phyloP scores from a whole-genome alignment of 2,888 invertebrate species.

The Polylopha cassiicola region DNA sequence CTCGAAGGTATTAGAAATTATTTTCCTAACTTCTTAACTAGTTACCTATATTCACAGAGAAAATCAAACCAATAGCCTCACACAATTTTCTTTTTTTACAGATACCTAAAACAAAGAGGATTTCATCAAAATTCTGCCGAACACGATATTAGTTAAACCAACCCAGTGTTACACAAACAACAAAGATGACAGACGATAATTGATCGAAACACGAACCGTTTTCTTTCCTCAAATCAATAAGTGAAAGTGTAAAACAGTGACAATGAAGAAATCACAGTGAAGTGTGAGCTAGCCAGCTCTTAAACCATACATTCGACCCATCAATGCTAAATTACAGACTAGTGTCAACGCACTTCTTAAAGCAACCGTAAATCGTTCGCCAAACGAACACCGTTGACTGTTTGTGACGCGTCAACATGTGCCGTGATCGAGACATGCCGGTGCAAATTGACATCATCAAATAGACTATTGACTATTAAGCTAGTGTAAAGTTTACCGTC shows the following conservation, averaged over 20 bases:
- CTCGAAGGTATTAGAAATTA: too few species aligned
- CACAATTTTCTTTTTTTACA: slow-evolving; percentile 39
- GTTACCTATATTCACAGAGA: slow-evolving; percentile 22
- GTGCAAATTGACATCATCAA: slow-evolving; percentile 66
- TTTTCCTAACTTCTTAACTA: too few species aligned
- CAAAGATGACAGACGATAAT: slow-evolving; percentile 63
- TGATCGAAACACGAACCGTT: slow-evolving; percentile 33
- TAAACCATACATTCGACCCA: slow-evolving; percentile 50
- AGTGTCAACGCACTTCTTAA: slow-evolving; percentile 94
- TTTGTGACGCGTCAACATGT: slow-evolving; percentile 77
- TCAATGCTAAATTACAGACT: slow-evolving; percentile 94
- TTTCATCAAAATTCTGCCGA: slow-evolving; percentile 17
- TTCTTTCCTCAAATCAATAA: slow-evolving; percentile 16
- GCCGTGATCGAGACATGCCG: slow-evolving; percentile 86
- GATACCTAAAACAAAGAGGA: slow-evolving; percentile 27
- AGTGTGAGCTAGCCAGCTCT: slow-evolving; percentile 52
- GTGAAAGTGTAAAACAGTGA: slow-evolving; percentile 12
- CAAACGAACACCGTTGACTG: slow-evolving; percentile 38
- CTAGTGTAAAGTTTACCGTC: slow-evolving; percentile 53
- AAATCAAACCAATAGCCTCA: slow-evolving; percentile 15
- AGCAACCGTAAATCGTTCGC: slow-evolving; percentile 87
- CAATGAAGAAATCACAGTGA: slow-evolving; percentile 37
- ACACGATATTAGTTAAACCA: slow-evolving; percentile 3
- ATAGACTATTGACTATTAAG: slow-evolving; percentile 45
- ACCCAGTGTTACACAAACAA: slow-evolving; percentile 13